Conservation (phyloP, 2,888 invertebrate species). For the Diploptera punctata region DNA sequence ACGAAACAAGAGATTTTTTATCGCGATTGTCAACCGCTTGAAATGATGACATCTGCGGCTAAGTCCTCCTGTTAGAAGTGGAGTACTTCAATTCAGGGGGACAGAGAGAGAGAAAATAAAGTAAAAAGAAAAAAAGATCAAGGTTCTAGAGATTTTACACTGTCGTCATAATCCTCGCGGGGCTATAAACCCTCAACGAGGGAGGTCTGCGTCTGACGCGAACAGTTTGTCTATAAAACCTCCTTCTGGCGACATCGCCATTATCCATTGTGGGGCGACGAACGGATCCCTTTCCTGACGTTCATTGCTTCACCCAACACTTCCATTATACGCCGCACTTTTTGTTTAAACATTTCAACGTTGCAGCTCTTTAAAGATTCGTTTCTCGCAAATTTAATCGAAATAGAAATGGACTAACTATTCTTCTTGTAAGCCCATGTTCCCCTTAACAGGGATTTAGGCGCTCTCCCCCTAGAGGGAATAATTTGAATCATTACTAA, state of each 20-base stretch:
- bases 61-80: neutral
- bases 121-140: too few species aligned
- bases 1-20: too few species aligned
- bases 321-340: too few species aligned
- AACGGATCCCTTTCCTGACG: neutral
- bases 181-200: conserved; percentile 15
- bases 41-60: conserved; percentile 8
- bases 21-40: conserved; percentile 3
- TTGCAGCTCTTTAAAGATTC: too few species aligned
- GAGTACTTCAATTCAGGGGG: neutral
- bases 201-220: neutral
- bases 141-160: conserved; percentile 6
- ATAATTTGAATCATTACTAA: too few species aligned
- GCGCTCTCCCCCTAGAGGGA: too few species aligned
- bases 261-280: too few species aligned
- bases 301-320: neutral
- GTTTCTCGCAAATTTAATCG: too few species aligned
- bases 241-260: neutral
- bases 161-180: neutral
- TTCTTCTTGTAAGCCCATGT: too few species aligned
- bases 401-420: too few species aligned
- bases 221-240: conserved; percentile 8
- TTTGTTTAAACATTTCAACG: too few species aligned
- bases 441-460: too few species aligned
- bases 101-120: neutral